Evolutionary conservation across 2,797 vertebrate species (phyloP), one percentile per base, ranked within the genome.

Genomic region (Premnoplex brunnescens): DNA sequence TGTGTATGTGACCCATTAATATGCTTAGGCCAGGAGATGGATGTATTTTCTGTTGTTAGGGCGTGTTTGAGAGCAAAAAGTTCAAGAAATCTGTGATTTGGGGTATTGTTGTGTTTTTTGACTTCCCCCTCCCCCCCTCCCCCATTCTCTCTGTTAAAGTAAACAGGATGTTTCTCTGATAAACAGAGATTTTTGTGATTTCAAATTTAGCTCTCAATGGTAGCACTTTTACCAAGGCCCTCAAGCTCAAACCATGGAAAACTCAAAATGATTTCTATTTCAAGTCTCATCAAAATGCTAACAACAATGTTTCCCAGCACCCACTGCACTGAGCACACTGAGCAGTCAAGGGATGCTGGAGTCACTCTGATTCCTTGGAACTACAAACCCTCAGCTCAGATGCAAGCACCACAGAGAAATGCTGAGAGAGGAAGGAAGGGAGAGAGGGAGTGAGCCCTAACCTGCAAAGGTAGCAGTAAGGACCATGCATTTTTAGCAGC

Each of bases 241-340:
- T 81, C 2, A 2, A 80, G 32, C 21, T 75, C 48, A 89, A 91
- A 39, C 12, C 10, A 30, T 36, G 72, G 43, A 77, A 91, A 63
- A 39, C 28, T 58, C 32, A n/a, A 30, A 39, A 39, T 36, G 10
- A n/a, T 83, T 95, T 82, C 62, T 18, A 10, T 74, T 79, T 84
- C 7, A 66, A 4, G 17, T 73, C 23, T 4, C 1, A 23, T 54
- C 27, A 37, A 93, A 94, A 79, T 26, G 20, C 30, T 34, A 51
- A 63, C 2, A 24, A n/a, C 36, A 74, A 24, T 1, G 2, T 48
- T 67, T 62, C 58, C 64, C 80, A 60, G 41, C 19, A 37, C 20
- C 34, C 0, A 0, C 48, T 75, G 32, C 13, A 13, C 72, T 41
- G 75, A 55, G 36, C 3, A 0, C 4, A 2, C 26, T 23, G 44